Base-by-base conservation (phyloP, 1,140 invertebrate species). In the Mercenaria mercenaria region DNA sequence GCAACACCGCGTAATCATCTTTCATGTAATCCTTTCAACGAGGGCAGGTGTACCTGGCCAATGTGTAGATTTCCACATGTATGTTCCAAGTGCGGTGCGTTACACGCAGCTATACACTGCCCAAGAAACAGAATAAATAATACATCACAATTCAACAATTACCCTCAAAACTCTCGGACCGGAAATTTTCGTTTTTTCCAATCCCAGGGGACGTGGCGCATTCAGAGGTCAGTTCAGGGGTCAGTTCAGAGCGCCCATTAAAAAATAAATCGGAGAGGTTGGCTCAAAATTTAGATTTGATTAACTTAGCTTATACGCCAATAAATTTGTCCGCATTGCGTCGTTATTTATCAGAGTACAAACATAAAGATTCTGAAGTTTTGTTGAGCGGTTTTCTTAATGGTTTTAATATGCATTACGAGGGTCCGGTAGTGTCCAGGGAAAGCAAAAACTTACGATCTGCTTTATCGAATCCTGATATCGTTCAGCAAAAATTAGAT, bases 391-490 rank as follows among this genome's bases (percentile, higher is more conserved):
- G 80, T n/a, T 84, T 84, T 79, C 23, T 29, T 23, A 26, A 79
- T 59, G 88, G 88, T 59, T 90, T 86, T 81, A 67, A 43, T 18
- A n/a, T 90, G 23, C 56, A 74, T 37, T 90, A 67, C 69, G 32
- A 8, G 26, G 74, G 82, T 15, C 23, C 29, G 20, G 41, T 74
- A 32, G 26, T 41, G 34, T 11, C 23, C 59, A 77, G 67, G 37
- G 32, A 52, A 10, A 2, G 43, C 37, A 41, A 37, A n/a, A 83
- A 90, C 34, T 32, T 90, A 32, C 32, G 20, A 20, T 90, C 81
- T 20, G 56, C 74, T 23, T 20, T 52, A 26, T 29, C 59, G 32
- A 80, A 79, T 39, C 50, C 52, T 37, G 39, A 67, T 1, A 69
- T 77, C 34, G 76, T 81, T 3, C 61, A 37, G 34, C 4, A 67